Percentiles rank a stretch among this genome's conserved stretches.
These are phyloP conservation scores for Chondrosia reniformis DNA, from an alignment of 37 sponge, comb jelly and placozoan genomes.

Conservation along the genomic window DNA sequence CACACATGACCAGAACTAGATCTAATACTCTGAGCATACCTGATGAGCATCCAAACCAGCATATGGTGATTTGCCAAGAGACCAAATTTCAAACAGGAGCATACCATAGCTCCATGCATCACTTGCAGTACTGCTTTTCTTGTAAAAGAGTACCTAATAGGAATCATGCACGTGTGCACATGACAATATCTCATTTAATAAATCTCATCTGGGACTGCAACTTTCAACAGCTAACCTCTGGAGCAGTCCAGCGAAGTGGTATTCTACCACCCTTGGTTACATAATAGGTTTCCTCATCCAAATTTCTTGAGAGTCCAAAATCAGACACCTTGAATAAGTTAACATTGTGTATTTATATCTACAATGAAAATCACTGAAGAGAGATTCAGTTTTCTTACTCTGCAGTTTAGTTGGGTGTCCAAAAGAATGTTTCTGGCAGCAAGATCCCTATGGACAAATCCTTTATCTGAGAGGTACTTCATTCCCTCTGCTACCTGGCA, in stretches of 20 bases:
- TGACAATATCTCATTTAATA: not conserved
- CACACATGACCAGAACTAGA: too few relatives aligned
- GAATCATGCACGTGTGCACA: not conserved
- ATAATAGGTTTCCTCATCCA: not conserved
- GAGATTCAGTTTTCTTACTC: not conserved
- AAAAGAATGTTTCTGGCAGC: not conserved
- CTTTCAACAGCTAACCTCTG: not conserved
- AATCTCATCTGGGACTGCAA: not conserved
- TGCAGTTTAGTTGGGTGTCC: not conserved
- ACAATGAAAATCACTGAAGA: not conserved
- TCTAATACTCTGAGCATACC: too few relatives aligned
- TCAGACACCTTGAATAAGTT: not conserved
- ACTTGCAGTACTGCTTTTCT: not conserved
- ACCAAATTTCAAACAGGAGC: conserved; percentile 11
- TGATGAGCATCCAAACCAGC: not conserved
- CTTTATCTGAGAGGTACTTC: conserved; percentile 3
- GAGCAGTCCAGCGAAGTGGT: not conserved
- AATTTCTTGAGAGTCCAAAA: not conserved
- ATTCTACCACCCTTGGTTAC: not conserved
- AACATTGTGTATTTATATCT: not conserved
- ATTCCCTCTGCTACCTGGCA: not conserved
- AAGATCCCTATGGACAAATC: not conserved
- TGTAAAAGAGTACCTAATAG: not conserved
- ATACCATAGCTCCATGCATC: conserved; percentile 11
- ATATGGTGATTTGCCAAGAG: not conserved